Conservation (phyloP, 2,113 vertebrate species). For the Entomyzon cyanotis region DNA sequence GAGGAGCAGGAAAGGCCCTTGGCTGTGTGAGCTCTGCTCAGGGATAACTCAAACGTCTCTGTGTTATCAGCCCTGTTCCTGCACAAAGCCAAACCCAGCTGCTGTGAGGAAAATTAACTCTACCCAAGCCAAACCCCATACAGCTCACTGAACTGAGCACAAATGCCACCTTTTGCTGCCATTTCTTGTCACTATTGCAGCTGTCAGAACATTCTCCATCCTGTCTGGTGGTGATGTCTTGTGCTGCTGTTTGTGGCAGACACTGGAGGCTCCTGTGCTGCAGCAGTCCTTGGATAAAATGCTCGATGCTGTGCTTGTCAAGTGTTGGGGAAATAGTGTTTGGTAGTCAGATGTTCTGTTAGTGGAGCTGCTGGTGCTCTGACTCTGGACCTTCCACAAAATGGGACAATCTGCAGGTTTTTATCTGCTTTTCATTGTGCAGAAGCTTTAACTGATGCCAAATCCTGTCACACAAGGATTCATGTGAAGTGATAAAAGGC, state of each 20-base stretch:
- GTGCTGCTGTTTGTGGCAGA: not conserved
- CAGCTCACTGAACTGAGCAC: not conserved
- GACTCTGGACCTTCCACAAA: not conserved
- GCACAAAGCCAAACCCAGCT: not conserved
- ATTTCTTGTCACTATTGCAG: not conserved
- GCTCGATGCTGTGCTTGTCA: not conserved
- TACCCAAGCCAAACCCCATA: not conserved
- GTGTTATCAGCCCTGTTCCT: not conserved
- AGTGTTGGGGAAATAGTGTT: not conserved
- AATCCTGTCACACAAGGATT: not conserved
- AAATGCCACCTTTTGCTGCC: not conserved
- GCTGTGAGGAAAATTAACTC: not conserved
- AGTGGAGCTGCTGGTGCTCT: not conserved
- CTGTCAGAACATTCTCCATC: not conserved
- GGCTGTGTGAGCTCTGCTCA: not conserved
- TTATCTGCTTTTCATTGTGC: not conserved
- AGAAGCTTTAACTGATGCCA: not conserved
- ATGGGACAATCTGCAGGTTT: not conserved
- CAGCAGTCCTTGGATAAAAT: not conserved
- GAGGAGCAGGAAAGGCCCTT: not conserved
- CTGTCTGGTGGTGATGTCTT: not conserved
- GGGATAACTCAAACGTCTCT: not conserved
- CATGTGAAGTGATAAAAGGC: not conserved
- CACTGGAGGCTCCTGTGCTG: not conserved
- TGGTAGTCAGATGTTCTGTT: not conserved